These are phyloP conservation scores for Andricus curvator DNA, from an alignment of 2,888 invertebrate species.

Conservation along the genomic window DNA sequence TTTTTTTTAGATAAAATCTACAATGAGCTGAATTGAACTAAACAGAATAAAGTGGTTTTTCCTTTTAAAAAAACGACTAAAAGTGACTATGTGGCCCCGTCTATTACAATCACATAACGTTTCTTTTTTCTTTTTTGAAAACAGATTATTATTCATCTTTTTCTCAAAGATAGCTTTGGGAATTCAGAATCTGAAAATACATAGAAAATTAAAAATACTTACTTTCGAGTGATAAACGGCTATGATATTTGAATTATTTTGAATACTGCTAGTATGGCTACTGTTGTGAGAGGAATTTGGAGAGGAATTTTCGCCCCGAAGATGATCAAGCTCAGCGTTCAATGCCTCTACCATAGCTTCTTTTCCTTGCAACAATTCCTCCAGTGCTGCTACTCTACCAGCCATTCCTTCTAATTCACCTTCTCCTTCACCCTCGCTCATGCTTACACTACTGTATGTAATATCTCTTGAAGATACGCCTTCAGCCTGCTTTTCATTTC, in stretches of 20 bases:
- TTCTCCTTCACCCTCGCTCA: slow-evolving; percentile 76
- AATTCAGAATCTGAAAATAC: slow-evolving; percentile 37
- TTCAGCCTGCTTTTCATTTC: slow-evolving; percentile 60
- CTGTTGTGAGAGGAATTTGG: slow-evolving; percentile 77
- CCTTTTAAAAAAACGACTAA: no score
- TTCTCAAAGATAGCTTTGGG: slow-evolving; percentile 53
- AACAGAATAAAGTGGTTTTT: no score
- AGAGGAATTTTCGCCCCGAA: slow-evolving; percentile 78
- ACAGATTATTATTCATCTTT: slow-evolving; percentile 1
- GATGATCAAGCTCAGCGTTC: slow-evolving; percentile 79
- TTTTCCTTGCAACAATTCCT: slow-evolving; percentile 78
- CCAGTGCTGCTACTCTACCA: slow-evolving; percentile 76
- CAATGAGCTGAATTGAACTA: no score
- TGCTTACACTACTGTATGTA: slow-evolving; percentile 73
- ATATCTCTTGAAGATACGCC: slow-evolving; percentile 68
- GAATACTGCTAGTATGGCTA: slow-evolving; percentile 83
- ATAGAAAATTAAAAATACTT: slow-evolving; percentile 61
- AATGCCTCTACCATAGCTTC: slow-evolving; percentile 79
- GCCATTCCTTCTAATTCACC: slow-evolving; percentile 74
- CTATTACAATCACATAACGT: no score
- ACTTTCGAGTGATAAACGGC: slow-evolving; percentile 86
- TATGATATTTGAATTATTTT: slow-evolving; percentile 84
- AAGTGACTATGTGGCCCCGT: no score
- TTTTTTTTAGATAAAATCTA: no score
- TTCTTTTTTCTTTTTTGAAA: no score